Evolutionary conservation across 2,113 vertebrate genomes (phyloP).

Genomic region (Anarhynchus alexandrinus): DNA sequence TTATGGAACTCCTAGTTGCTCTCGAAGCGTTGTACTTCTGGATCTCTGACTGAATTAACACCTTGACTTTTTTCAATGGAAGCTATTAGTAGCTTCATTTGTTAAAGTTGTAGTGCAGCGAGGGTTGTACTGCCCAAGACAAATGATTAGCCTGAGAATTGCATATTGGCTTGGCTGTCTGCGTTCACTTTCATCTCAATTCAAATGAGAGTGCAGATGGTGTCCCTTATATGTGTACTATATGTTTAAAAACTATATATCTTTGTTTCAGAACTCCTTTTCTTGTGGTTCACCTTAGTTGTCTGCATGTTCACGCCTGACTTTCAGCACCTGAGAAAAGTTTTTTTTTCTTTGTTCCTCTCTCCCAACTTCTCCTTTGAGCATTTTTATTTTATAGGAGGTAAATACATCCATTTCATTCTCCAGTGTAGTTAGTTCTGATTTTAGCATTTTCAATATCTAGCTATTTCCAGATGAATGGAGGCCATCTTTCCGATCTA

Average conservation of each 20-base stretch:
- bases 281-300: not conserved
- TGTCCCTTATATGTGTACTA: fast-evolving
- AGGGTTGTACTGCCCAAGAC: not conserved
- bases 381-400: not conserved
- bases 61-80: not conserved
- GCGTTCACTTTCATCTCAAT: not conserved
- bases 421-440: constrained; percentile 3
- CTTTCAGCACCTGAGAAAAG: not conserved
- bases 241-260: not conserved
- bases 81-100: constrained; percentile 2
- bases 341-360: not conserved
- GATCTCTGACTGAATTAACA: not conserved
- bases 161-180: not conserved
- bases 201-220: not conserved
- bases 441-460: constrained; percentile 2
- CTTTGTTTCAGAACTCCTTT: not conserved
- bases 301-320: not conserved
- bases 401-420: not conserved
- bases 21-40: not conserved
- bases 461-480: constrained; percentile 43
- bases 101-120: not conserved
- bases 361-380: not conserved
- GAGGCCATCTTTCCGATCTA: constrained; percentile 11
- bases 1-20: not conserved
- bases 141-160: not conserved